Conservation (phyloP, 2,888 invertebrate species). For the Lysandra bellargus region DNA sequence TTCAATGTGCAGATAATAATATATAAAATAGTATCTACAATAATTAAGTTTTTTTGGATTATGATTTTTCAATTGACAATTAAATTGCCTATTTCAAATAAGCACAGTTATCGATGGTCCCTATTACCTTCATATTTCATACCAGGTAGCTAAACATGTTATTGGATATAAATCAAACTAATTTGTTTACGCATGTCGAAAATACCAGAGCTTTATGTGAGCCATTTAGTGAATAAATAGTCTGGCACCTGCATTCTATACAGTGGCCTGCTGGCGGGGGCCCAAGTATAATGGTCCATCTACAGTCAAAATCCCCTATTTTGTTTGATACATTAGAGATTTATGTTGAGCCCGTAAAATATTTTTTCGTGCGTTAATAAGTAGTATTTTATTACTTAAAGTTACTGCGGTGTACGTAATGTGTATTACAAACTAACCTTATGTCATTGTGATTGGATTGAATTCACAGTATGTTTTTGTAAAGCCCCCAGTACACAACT, state of each 20-base stretch:
- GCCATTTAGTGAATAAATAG: slow-evolving; percentile 23
- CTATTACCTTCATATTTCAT: neutral
- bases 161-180: slow-evolving; percentile 22
- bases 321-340: slow-evolving; percentile 20
- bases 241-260: slow-evolving; percentile 19
- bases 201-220: slow-evolving; percentile 6
- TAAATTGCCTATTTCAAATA: too few species aligned
- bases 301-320: neutral
- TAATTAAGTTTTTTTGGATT: too few species aligned
- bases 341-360: neutral
- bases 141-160: neutral
- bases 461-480: too few species aligned
- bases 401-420: neutral
- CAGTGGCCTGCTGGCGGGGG: neutral
- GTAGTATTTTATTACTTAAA: neutral
- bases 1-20: too few species aligned
- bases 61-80: neutral
- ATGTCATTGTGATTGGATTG: too few species aligned
- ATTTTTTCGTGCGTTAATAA: neutral
- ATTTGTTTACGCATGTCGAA: slow-evolving; percentile 20
- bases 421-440: too few species aligned
- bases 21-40: too few species aligned
- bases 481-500: too few species aligned
- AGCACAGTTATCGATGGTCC: neutral
- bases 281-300: slow-evolving; percentile 18